Base-by-base conservation (phyloP, 2,113 vertebrate species). In the Platichthys flesus region DNA sequence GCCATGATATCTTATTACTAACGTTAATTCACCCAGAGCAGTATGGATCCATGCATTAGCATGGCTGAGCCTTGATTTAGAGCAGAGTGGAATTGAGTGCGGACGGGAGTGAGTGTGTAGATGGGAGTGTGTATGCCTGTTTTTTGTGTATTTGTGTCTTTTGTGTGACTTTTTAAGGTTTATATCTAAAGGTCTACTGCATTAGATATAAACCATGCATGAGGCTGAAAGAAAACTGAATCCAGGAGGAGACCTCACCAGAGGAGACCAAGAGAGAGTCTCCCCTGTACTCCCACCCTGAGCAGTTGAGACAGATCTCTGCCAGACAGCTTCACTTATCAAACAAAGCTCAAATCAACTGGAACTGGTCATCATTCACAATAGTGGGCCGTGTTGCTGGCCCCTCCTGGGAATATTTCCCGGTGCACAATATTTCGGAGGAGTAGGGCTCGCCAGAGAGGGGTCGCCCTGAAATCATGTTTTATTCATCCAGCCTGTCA, bases 1-100 rank as follows among this genome's bases (percentile, higher is more conserved):
- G 95, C 94, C 96, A 95, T 97, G 96, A 97, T 97, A 96, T 96
- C 96, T 97, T 97, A 97, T 98, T 97, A 98, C 96, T 97, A 96
- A 96, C 92, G 93, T 96, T 97, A 97, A 98, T 97, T 98, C 96
- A 98, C 96, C 96, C 96, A 95, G 95, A 96, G 95, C 94, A 76
- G 94, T 97, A 96, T 94, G 91, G 95, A 97, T 97, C 95, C 90
- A 90, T 96, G 94, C 96, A 95, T 95, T 92, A 91, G 96, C 95
- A 72, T 92, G 90, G 93, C 94, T 92, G 90, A 93, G 84, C 73
- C 79, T 78, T 91, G 91, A 93, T 93, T 93, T 92, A 93, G 80
- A 85, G 90, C 86, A 64, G 71, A 82, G 76, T 67, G 73, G 84
- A 85, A 89, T 45, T 83, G 83, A 81, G 71, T 66, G 67, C 65